Percentiles rank a stretch among this genome's conserved stretches.
Evolutionary conservation across 2,888 invertebrate genomes (phyloP).

Genomic region (Falcaria lacertinaria): DNA sequence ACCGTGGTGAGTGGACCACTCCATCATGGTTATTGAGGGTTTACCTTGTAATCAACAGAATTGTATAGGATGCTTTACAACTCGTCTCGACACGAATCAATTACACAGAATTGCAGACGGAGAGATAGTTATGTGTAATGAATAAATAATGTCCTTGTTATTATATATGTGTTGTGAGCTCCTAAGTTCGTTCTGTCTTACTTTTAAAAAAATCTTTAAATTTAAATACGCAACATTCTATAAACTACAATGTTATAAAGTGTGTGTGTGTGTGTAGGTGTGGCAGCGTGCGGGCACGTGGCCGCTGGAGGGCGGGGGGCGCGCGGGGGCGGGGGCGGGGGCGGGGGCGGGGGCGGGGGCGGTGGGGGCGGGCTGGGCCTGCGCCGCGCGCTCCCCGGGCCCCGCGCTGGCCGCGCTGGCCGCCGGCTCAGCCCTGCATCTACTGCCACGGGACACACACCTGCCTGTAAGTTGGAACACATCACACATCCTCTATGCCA

Average conservation of each 20-base stretch:
- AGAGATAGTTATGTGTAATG: too few relatives aligned
- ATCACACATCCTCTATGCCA: not conserved
- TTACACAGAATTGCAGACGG: too few relatives aligned
- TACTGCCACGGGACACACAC: conserved; percentile 43
- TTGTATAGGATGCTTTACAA: too few relatives aligned
- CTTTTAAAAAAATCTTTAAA: too few relatives aligned
- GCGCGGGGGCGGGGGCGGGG: not conserved
- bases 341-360: conserved; percentile 26
- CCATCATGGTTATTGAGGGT: not conserved
- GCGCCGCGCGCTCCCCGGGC: not conserved
- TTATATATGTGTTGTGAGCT: too few relatives aligned
- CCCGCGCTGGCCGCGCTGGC: not conserved
- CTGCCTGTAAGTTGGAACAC: conserved; percentile 37
- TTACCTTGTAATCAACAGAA: too few relatives aligned
- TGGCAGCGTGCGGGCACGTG: conserved; percentile 55
- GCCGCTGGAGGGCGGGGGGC: conserved; percentile 29
- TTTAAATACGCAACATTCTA: too few relatives aligned
- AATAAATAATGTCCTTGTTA: too few relatives aligned
- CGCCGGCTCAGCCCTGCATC: conserved; percentile 27
- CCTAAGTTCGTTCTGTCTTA: too few relatives aligned
- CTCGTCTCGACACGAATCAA: too few relatives aligned
- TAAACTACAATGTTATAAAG: too few relatives aligned
- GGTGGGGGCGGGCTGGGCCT: not conserved
- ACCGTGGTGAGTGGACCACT: conserved; percentile 80
- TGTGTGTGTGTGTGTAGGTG: conserved; percentile 34